A percentile compares a stretch with the other conserved stretches of the same genome.
Conservation (phyloP, 2,113 vertebrate genomes). For the Platysternon megacephalum region DNA sequence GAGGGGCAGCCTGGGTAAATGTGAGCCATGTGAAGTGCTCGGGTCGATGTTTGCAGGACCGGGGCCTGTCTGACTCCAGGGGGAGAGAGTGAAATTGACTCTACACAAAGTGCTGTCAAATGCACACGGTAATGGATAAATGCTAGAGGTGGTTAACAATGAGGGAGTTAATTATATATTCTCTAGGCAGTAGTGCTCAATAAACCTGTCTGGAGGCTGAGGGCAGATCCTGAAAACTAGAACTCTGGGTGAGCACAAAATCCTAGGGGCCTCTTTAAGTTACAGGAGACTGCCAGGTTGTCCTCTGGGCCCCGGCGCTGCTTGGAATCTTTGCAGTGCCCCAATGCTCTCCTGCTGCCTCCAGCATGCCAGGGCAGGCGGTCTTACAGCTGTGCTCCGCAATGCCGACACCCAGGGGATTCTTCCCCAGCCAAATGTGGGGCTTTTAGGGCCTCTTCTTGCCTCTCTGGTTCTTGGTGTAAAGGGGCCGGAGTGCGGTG, state of each 20-base stretch:
- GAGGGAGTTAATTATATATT: not conserved
- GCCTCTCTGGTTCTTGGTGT: not conserved
- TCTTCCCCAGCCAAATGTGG: not conserved
- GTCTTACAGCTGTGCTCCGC: not conserved
- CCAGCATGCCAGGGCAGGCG: not conserved
- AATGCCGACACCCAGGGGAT: not conserved
- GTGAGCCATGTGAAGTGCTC: not conserved
- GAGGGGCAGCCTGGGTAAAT: not conserved
- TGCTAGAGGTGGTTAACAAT: not conserved
- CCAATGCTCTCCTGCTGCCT: not conserved
- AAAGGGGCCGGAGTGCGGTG: not conserved
- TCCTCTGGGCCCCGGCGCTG: not conserved
- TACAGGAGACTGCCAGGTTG: not conserved
- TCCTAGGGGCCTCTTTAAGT: not conserved
- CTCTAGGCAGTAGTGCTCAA: not conserved
- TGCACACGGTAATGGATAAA: not conserved
- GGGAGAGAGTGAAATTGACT: not conserved
- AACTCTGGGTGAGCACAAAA: not conserved
- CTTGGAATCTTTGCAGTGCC: not conserved
- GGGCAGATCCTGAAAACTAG: not conserved
- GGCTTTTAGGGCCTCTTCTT: not conserved
- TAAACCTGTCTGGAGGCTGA: not conserved
- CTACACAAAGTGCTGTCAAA: not conserved
- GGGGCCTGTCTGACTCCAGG: not conserved
- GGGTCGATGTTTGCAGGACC: not conserved